Evolutionary conservation across 2,888 invertebrate genomes (phyloP), one percentile per base, ranked within the genome.

Genomic region (Ennomos quercinarius): DNA sequence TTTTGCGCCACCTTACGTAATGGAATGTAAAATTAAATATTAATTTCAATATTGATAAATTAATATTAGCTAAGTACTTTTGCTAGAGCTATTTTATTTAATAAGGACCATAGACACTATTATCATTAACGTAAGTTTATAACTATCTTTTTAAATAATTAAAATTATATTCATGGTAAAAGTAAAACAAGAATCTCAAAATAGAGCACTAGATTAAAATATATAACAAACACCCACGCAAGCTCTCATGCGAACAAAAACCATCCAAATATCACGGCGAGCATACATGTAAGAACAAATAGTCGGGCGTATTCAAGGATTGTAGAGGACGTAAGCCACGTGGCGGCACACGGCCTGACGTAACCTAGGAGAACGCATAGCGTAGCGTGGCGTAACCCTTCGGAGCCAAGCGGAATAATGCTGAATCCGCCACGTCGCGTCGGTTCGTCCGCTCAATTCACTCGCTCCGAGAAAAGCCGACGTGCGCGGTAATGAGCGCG

Each of bases 221-320:
- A 27, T 27, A 69, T 63, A 71, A 62, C 70, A 68, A 67, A 70
- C 38, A 60, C 37, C 59, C 42, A 34, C 36, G 50, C 11, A 35
- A n/a, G 38, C 46, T 42, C 10, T 41, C 53, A 43, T 59, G 64
- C 64, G 46, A 12, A 64, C 60, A 65, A 66, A 66, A 66, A 71
- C 57, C 56, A 37, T 49, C 62, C 58, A 71, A 70, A 70, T 67
- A 70, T 69, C 66, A 67, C 61, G 63, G 52, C 71, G 70, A 84
- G 84, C 86, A 88, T 88, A 89, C 86, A 88, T 77, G 87, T 87
- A 91, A 86, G 84, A 87, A 81, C 87, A 89, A 91, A 90, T 87
- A 88, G 76, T 71, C 76, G 77, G 66, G 76, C 67, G 71, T 64
- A 72, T 70, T 66, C 67, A 72, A 68, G 74, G 68, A 50, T 56